These are phyloP conservation scores for Diogma glabrata DNA, from an alignment of 2,888 invertebrate species.

Conservation along the genomic window DNA sequence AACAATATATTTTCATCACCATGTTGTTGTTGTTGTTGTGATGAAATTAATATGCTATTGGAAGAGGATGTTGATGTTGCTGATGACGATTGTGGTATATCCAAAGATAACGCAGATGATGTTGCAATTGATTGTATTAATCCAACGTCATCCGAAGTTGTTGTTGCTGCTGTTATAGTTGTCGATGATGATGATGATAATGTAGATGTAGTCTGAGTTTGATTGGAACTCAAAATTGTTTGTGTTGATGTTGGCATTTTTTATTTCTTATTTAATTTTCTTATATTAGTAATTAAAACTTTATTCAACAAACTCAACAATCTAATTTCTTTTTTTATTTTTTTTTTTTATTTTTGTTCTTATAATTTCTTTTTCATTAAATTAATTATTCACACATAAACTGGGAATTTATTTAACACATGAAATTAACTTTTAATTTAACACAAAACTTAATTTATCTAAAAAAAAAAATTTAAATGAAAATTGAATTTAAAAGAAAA, in stretches of 20 bases:
- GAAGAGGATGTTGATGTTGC: constrained; percentile 9
- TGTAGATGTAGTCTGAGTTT: constrained; percentile 2
- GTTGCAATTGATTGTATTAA: no score
- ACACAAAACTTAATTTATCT: not conserved
- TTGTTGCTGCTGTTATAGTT: constrained; percentile 1
- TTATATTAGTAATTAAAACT: constrained; percentile 1
- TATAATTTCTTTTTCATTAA: constrained; percentile 4
- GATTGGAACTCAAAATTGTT: constrained; percentile 8
- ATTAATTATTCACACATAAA: constrained; percentile 5
- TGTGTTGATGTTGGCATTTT: constrained; percentile 9
- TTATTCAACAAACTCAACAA: no score
- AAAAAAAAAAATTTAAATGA: constrained; percentile 1
- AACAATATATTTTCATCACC: constrained; percentile 4
- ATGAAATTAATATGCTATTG: constrained; percentile 3
- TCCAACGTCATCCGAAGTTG: constrained; percentile 1
- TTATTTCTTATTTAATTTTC: not conserved
- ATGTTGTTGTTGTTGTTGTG: not conserved
- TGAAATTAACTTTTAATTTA: no score
- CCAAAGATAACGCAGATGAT: constrained; percentile 15
- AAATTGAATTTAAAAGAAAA: no score
- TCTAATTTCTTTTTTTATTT: not conserved
- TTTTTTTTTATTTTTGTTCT: constrained; percentile 6
- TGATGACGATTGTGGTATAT: not conserved
- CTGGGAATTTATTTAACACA: no score
- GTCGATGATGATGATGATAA: not conserved